These are phyloP conservation scores for Epinephelus malabaricus DNA, from an alignment of 2,797 vertebrate genomes.

Conservation along the genomic window DNA sequence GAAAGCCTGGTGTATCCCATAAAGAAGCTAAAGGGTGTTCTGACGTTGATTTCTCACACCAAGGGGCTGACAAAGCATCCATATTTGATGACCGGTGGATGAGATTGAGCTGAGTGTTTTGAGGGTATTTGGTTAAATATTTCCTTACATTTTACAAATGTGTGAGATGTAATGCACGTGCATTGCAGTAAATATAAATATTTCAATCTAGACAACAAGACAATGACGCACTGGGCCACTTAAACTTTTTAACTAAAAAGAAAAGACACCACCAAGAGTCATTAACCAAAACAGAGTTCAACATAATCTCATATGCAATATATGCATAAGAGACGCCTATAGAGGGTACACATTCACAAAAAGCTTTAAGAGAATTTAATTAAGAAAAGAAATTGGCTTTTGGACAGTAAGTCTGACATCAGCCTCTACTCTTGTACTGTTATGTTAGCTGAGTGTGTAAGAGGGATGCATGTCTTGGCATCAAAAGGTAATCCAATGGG, in stretches of 20 bases:
- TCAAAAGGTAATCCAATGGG: neutral
- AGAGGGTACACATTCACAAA: neutral
- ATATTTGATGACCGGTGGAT: too few species aligned
- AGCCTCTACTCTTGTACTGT: neutral
- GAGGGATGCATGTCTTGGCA: neutral
- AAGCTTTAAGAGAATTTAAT: neutral
- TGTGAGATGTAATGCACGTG: neutral
- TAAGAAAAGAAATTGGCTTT: neutral
- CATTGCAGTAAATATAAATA: neutral
- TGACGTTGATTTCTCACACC: too few species aligned
- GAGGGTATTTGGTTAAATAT: neutral
- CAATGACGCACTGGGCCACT: neutral
- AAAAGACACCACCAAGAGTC: neutral
- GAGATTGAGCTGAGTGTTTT: neutral
- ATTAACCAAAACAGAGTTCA: neutral
- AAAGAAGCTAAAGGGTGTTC: too few species aligned
- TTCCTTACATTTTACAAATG: neutral
- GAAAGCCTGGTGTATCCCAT: too few species aligned
- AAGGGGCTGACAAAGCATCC: too few species aligned
- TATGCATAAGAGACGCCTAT: neutral
- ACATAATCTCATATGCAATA: neutral
- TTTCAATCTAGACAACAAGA: neutral
- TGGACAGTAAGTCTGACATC: neutral
- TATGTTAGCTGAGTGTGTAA: neutral
- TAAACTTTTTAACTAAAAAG: neutral